Base-by-base conservation (phyloP, 2,888 invertebrate species). In the Sarcophaga carnaria region DNA sequence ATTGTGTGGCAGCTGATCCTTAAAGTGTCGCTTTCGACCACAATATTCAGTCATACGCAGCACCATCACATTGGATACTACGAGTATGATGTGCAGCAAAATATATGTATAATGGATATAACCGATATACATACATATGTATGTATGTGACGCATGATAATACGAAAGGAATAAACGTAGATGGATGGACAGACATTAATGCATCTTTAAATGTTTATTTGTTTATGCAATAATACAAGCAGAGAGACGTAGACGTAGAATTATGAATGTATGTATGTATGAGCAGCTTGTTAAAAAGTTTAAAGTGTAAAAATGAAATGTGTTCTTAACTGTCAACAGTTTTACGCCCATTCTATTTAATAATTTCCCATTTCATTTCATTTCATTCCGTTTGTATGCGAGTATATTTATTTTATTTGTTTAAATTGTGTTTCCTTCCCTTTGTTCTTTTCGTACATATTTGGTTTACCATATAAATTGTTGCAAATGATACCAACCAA, bases 301-400 rank as follows among this genome's bases (percentile, higher is more conserved):
- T 83, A 80, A 80, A 89, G 87, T 82, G 87, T 83, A 86, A 83
- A 80, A 85, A 54, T 81, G 71, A 87, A 87, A 87, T 88, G 87
- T 88, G 82, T 87, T 80, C 86, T 89, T 83, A 87, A 89, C 89
- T 89, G 85, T 88, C 89, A 88, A 82, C 89, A 88, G 88, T 88
- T 90, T 88, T 88, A 89, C 88, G 88, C 89, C 89, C 89, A 89
- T 88, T 86, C 78, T 81, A 86, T 88, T 79, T 86, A 89, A 89
- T 88, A 87, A 85, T 89, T 87, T 74, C 88, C 85, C 84, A 70
- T 89, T 60, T 82, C 64, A 83, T 83, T 83, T 74, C 45, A 59
- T 17, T 69, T 66, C 60, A 67, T 54, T 76, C 59, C 77, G 4
- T 54, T 5, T 47, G 45, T 69, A 25, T 63, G 59, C 17, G 25